Conservation (phyloP, 2,888 invertebrate genomes). For the Pristionchus maxplancki region DNA sequence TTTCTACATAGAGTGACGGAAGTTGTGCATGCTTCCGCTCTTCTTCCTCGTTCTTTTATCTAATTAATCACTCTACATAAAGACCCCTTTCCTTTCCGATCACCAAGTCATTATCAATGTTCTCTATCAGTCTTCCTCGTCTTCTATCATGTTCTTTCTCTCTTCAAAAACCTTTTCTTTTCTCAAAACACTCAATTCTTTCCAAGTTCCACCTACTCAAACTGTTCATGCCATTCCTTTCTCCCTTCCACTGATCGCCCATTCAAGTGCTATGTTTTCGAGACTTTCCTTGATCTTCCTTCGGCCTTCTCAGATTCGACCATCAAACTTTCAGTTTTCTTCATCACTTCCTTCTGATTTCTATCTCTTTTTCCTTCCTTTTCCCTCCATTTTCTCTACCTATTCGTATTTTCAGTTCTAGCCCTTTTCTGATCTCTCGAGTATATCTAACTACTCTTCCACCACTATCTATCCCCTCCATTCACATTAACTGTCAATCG, state of each 20-base stretch:
- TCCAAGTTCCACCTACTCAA: slow-evolving; percentile 2
- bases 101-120: neutral
- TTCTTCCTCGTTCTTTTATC: neutral
- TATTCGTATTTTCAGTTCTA: slow-evolving; percentile 11
- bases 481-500: neutral
- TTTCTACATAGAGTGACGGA: neutral
- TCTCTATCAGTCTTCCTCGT: neutral
- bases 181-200: slow-evolving; percentile 1
- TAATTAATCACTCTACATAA: neutral
- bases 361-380: neutral
- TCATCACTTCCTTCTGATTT: slow-evolving; percentile 31
- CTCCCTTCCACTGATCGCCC: neutral
- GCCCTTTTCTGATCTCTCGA: slow-evolving; percentile 8
- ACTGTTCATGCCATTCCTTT: slow-evolving; percentile 1
- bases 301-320: neutral
- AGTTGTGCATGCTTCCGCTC: neutral
- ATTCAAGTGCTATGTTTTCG: slow-evolving; percentile 5
- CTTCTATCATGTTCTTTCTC: neutral
- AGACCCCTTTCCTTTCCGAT: neutral
- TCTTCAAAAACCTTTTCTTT: neutral
- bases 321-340: slow-evolving; percentile 7
- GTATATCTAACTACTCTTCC: neutral
- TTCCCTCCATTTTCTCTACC: neutral
- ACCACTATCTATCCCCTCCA: neutral
- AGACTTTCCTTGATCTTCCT: neutral